Base-by-base conservation (phyloP, 2,113 vertebrate genomes). In the Peucedramus taeniatus region DNA sequence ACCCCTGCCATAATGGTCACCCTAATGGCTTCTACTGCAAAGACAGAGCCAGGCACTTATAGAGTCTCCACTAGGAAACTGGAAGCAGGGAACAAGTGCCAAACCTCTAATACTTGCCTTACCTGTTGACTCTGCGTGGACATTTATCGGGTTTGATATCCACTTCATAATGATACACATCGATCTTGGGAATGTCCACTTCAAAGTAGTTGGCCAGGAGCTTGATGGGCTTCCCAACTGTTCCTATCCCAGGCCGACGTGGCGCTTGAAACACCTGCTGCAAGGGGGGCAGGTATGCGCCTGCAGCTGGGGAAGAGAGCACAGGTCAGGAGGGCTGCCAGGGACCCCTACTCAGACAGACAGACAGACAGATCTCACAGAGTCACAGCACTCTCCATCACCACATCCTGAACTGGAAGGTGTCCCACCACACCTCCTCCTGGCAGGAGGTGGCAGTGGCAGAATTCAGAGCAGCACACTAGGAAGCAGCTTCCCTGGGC, bases 131-230 rank as follows among this genome's bases (percentile, higher is more conserved):
- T 97, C 99, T 98, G 54, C 99, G 99, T 20, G 99, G 99, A 96
- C 99, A 99, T 98, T 99, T 99, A 97, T 99, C 99, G 0, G 99
- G 99, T 97, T 99, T 99, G 97, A 99, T 99, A 98, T 99, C 99
- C 98, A 99, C 99, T 97, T 99, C 99, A 87, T 99, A 99, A 96
- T 99, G 99, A 96, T 98, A 99, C 81, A 99, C 99, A 74, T 99
- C 99, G 83, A 99, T 99, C 98, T 99, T 99, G 96, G 99, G 99
- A 98, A 99, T 99, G 98, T 99, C 99, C 97, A 99, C 99, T 93
- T 99, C 99, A 94, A 99, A 99, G 97, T 99, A 99, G 98, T 99
- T 99, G 97, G 99, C 99, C 97, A 99, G 98, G 96, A 99, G 98
- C 97, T 99, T 99, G 98, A 99, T 99, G 96, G 99, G 99, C 96